Evolutionary conservation across 2,888 invertebrate genomes (phyloP), one percentile per base, ranked within the genome.

Genomic region (Bedellia somnulentella): DNA sequence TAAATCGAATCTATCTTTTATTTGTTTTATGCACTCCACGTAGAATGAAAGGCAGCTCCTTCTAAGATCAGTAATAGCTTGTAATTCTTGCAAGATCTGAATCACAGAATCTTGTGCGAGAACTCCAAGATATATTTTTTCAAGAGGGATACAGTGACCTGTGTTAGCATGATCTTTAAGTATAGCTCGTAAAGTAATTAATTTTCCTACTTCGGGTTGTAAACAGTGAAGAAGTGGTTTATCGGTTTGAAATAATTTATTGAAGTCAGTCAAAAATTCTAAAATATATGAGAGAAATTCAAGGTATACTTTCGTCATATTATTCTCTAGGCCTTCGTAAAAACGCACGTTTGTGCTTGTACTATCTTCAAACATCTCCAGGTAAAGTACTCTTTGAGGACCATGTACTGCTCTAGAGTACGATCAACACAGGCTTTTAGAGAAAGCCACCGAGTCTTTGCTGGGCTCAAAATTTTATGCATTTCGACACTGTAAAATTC

Each of bases 251-350:
- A n/a, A n/a, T 33, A 30, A 15, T 33, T 24, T 31, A 25, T 18
- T 36, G 27, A 18, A 36, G 30, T n/a, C 33, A 4, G 10, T 9
- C 18, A 33, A 35, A 6, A 36, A 31, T 2, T 30, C 14, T 12
- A 38, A 21, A 2, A 28, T 24, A 15, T 38, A 35, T 1, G 38
- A 35, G 31, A 38, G 35, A 24, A 36, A 40, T 29, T 40, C 35
- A 2, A 38, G 18, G 13, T 40, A 40, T 5, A 33, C 15, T 36
- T 34, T 37, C 12, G 34, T 35, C 2, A 40, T 14, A 31, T 25
- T 33, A n/a, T 35, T 40, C 21, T 36, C 18, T 2, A 38, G 29
- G 3, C 3, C 14, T 12, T 13, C 23, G 11, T 21, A 14, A 29
- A 29, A 22, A 22, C 29, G 12, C 9, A 13, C 21, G 29, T 29